Evolutionary conservation across 1,140 invertebrate genomes (phyloP).

Genomic region (Rhopalosiphum padi): DNA sequence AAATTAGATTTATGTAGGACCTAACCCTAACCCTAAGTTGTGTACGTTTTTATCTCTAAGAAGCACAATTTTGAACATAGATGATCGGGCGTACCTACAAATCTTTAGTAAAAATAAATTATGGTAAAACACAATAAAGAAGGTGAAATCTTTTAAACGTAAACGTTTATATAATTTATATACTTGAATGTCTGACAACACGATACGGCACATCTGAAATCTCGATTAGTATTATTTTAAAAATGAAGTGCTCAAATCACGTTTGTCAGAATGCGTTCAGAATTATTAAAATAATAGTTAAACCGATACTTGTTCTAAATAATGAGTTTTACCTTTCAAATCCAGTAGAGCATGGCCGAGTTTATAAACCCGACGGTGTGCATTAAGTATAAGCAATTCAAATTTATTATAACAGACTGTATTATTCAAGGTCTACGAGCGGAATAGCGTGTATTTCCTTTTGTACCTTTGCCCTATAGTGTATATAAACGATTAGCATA

Average conservation of each 20-base stretch:
- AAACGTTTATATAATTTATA: neutral
- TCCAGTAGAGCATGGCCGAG: neutral
- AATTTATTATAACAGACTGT: neutral
- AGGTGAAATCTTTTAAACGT: neutral
- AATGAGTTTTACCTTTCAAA: neutral
- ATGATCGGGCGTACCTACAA: neutral
- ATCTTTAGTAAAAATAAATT: neutral
- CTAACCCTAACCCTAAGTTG: no score
- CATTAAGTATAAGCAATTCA: neutral
- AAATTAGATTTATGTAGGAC: no score
- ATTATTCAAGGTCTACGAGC: neutral
- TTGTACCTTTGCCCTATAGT: neutral
- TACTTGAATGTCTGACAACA: neutral
- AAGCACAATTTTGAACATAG: neutral
- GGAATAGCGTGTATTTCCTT: neutral
- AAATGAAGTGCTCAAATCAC: neutral
- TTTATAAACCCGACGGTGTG: neutral
- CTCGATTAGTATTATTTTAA: neutral
- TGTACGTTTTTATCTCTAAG: neutral
- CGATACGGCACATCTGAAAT: neutral
- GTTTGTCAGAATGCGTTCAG: neutral
- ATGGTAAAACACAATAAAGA: no score
- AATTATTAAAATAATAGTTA: conserved; percentile 2
- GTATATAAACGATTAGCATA: neutral
- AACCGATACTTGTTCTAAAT: neutral